Evolutionary conservation across 2,797 vertebrate genomes (phyloP), one percentile per base, ranked within the genome.

Genomic region (Oreochromis grahami): DNA sequence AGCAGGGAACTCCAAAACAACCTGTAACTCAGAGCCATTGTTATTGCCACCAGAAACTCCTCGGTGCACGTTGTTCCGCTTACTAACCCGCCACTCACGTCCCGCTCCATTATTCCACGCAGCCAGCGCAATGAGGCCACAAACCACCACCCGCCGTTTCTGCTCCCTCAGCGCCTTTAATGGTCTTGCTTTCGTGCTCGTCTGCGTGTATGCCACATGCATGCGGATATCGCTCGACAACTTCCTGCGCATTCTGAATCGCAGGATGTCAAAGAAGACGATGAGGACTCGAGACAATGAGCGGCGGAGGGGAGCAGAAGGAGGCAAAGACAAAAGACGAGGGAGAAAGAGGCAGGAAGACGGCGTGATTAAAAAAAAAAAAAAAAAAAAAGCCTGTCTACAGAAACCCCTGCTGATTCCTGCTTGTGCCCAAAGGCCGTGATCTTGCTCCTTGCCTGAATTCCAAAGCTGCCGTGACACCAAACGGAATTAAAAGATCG

Each of bases 151-250:
- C 93, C 86, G 90, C 89, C 79, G 85, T 91, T 94, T 95, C 87
- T 93, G 95, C 94, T 94, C 93, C 92, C 89, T 96, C 92, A 84
- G 90, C 89, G 88, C 88, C 94, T 94, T 94, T 90, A 88, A 84
- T 89, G 85, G 85, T 78, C 86, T 87, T 70, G 60, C 85, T 91
- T 88, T 90, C 84, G 80, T 87, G 89, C 81, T 48, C 41, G 87
- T 86, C 76, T 84, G 83, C 84, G 53, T 86, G 65, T 70, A 43
- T 51, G n/a, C 77, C 82, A 50, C 63, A 78, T 76, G 81, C 76
- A 81, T 81, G 48, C 77, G 74, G 87, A 90, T 90, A 82, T 93
- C 86, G 85, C 58, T 50, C 29, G 13, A 84, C 79, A 86, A 92
- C 87, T 81, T 91, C 77, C 82, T 55, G 24, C 5, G 65, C 52